These are phyloP conservation scores for Dolichopus griseipennis DNA, from an alignment of 2,888 invertebrate species.

Conservation along the genomic window DNA sequence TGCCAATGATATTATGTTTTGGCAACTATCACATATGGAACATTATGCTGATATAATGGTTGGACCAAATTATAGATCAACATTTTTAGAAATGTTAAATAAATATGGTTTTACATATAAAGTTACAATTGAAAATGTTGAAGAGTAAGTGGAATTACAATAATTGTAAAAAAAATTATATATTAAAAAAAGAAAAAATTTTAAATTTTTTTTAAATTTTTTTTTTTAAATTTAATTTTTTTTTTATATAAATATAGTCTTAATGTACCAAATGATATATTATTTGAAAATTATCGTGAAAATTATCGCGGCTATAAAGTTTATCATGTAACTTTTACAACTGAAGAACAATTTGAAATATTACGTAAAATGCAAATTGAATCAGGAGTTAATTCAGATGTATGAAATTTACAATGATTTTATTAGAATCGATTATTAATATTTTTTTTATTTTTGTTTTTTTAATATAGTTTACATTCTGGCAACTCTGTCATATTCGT, in stretches of 20 bases:
- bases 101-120: not conserved
- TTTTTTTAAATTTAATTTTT: too few species aligned
- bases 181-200: too few species aligned
- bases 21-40: not conserved
- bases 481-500: not conserved
- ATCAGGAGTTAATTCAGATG: not conserved
- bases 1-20: not conserved
- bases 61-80: not conserved
- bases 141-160: not conserved
- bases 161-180: not conserved
- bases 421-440: too few species aligned
- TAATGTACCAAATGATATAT: too few species aligned
- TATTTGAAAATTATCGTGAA: not conserved
- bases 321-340: not conserved
- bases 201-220: too few species aligned
- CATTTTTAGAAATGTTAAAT: not conserved
- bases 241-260: too few species aligned
- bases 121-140: not conserved
- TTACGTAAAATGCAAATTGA: not conserved
- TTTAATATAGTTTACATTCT: not conserved
- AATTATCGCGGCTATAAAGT: not conserved
- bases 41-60: conserved; percentile 11
- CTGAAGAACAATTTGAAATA: conserved; percentile 7
- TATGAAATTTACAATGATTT: not conserved
- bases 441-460: too few species aligned